These are phyloP conservation scores for Drosophila pallidifrons DNA, from an alignment of 1,140 invertebrate species.

Conservation along the genomic window DNA sequence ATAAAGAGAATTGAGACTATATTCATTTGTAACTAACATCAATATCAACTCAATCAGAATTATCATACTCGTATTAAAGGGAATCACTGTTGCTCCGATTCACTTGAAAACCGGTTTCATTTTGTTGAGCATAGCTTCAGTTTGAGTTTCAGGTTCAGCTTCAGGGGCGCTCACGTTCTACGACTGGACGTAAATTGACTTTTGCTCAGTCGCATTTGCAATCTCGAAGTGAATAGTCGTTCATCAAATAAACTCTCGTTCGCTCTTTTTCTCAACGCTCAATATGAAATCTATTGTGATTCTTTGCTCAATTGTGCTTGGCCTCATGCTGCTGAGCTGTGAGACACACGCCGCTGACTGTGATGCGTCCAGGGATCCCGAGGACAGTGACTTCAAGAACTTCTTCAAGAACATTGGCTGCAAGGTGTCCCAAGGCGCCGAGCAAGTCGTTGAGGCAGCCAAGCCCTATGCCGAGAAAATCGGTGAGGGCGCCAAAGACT, in stretches of 20 bases:
- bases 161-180: not conserved
- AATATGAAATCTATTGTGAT: slow-evolving; percentile 56
- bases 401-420: slow-evolving; percentile 77
- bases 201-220: not conserved
- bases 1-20: not conserved
- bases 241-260: not conserved
- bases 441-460: slow-evolving; percentile 59
- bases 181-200: not conserved
- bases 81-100: not conserved
- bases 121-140: not conserved
- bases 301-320: slow-evolving; percentile 37
- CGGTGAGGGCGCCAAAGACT: slow-evolving; percentile 68
- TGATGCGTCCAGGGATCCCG: slow-evolving; percentile 52
- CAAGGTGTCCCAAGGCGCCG: slow-evolving; percentile 68
- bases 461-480: slow-evolving; percentile 73
- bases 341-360: slow-evolving; percentile 53
- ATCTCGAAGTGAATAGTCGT: slow-evolving; percentile 22
- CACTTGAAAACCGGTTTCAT: slow-evolving; percentile 4
- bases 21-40: not conserved
- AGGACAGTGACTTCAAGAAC: slow-evolving; percentile 70
- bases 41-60: not conserved
- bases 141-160: not conserved
- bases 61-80: not conserved
- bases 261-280: too few species aligned
- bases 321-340: slow-evolving; percentile 43